Base-by-base conservation (phyloP, 2,113 vertebrate species). In the Oreochromis niloticus region DNA sequence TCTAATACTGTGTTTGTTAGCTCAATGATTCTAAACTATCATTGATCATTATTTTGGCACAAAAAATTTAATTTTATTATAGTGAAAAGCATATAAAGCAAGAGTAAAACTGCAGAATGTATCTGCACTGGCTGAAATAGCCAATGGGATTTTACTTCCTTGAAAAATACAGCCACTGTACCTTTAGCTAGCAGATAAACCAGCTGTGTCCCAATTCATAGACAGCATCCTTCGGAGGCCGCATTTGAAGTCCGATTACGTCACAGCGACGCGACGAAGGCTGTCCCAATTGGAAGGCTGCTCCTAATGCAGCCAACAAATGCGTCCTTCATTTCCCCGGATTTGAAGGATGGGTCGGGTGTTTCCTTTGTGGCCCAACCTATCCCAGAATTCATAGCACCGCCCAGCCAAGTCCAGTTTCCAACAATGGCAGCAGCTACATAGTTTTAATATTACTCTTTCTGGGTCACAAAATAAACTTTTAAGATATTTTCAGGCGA, bases 241-340 rank as follows among this genome's bases (percentile, higher is more conserved):
- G 9, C 52, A 54, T 54, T 54, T 54, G 9, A 54, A 54, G 19
- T 54, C 52, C 9, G 19, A 54, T n/a, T 54, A 22, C 19, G 3
- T 54, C 52, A 54, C 19, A 34, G 30, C 1, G 2, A 61, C 0
- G 0, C 30, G 0, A 63, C 2, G 0, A 63, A 11, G 16, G 16
- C 16, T 61, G 59, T 19, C 30, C 30, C 5, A 61, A 61, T 2
- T 61, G 3, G 3, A 61, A 61, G 30, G 30, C 30, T 61, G 30
- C 57, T 34, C 5, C 30, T 34, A 34, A 61, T 19, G 30, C 9
- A 9, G 5, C 57, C 3, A 16, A 63, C 30, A 2, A 34, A 63
- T 63, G 59, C 9, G 2, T 34, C 59, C 30, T 63, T 19, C 9
- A 19, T 34, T 63, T 11, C 16, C 9, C 30, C 16, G 9, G 2